Conservation (phyloP, 2,797 vertebrate genomes). For the Pristis pectinata region DNA sequence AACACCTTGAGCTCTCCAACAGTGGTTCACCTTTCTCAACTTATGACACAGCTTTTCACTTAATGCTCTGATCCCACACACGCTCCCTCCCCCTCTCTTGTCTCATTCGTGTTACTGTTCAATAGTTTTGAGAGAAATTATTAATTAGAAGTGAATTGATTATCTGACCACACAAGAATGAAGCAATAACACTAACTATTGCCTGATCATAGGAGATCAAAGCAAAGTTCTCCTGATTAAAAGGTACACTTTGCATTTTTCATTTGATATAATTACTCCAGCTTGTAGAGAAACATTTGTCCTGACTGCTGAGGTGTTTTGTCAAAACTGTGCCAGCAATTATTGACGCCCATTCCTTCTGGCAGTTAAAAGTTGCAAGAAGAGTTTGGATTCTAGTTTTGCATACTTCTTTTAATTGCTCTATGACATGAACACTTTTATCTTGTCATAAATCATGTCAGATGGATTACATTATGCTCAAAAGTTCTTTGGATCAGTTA, state of each 20-base stretch:
- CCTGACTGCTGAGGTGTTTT: not conserved
- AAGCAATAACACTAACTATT: not conserved
- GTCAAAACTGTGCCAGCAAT: not conserved
- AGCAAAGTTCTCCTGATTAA: not conserved
- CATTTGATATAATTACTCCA: not conserved
- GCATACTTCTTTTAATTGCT: not conserved
- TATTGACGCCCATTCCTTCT: not conserved
- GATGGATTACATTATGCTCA: not conserved
- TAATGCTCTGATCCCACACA: too few species aligned
- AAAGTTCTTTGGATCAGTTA: not conserved
- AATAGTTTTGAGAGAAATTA: too few species aligned
- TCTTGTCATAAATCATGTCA: not conserved
- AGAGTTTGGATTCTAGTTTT: not conserved
- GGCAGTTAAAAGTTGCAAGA: not conserved
- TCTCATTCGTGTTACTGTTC: too few species aligned
- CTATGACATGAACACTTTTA: not conserved
- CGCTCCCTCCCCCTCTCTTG: too few species aligned
- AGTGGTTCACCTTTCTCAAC: too few species aligned
- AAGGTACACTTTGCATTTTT: not conserved
- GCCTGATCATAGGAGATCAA: not conserved
- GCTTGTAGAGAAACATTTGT: not conserved
- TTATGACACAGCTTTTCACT: too few species aligned
- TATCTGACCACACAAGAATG: not conserved
- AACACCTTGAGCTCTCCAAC: too few species aligned
- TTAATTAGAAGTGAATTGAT: not conserved